Conservation (phyloP, 2,888 invertebrate species). For the Bhutanitis thaidina region DNA sequence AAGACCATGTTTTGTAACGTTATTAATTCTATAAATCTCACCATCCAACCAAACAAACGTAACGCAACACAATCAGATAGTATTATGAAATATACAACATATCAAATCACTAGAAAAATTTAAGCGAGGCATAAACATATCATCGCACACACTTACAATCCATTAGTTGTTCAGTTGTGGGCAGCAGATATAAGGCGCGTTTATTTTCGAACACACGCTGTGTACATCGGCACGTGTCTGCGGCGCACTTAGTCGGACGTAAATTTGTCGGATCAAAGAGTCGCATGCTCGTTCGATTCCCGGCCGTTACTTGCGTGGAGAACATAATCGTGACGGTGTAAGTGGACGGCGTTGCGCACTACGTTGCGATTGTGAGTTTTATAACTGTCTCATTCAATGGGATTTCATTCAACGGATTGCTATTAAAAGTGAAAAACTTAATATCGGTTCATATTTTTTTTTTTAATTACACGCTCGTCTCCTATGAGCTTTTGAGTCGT, state of each 20-base stretch:
- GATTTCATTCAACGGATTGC: conserved; percentile 2
- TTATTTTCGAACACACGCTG: conserved; percentile 24
- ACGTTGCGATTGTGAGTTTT: conserved; percentile 17
- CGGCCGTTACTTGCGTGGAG: conserved; percentile 20
- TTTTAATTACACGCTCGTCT: too few species aligned
- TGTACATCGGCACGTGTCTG: conserved; percentile 24
- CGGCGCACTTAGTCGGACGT: conserved; percentile 44
- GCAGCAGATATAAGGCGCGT: conserved; percentile 9
- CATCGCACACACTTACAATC: conserved; percentile 9
- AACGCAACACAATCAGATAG: background rate
- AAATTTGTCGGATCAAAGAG: conserved; percentile 53
- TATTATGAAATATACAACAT: conserved; percentile 1
- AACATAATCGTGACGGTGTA: conserved; percentile 24
- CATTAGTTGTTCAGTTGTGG: background rate
- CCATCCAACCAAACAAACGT: background rate
- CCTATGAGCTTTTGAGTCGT: too few species aligned
- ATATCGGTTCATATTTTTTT: too few species aligned
- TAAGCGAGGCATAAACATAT: conserved; percentile 9
- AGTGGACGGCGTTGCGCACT: conserved; percentile 1
- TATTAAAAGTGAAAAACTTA: too few species aligned
- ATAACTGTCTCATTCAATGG: conserved; percentile 8
- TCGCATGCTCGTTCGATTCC: conserved; percentile 19
- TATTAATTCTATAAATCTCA: conserved; percentile 11
- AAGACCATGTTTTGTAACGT: too few species aligned
- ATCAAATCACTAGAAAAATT: conserved; percentile 3